Conservation (phyloP, 2,888 invertebrate genomes). For the Esperia sulphurella region DNA sequence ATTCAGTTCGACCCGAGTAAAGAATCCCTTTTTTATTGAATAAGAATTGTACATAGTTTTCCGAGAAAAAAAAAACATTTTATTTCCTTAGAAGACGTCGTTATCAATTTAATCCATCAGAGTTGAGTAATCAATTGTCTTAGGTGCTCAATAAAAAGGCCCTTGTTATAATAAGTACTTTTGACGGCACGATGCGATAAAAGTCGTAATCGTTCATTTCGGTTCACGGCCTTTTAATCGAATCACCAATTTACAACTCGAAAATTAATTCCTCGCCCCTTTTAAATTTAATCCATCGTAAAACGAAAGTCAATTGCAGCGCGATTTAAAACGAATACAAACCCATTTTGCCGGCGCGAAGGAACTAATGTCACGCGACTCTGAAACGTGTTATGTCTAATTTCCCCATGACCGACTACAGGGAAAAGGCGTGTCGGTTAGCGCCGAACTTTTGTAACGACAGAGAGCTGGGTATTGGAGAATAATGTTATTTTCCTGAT, state of each 20-base stretch:
- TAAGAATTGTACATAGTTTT: too few species aligned
- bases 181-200: too few species aligned
- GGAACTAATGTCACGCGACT: constrained; percentile 18
- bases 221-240: neutral
- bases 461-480: constrained; percentile 1
- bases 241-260: neutral
- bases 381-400: constrained; percentile 13
- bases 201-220: neutral
- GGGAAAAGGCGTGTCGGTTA: constrained; percentile 31
- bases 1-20: too few species aligned
- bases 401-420: constrained; percentile 26
- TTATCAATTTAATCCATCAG: too few species aligned
- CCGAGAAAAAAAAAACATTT: too few species aligned
- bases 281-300: constrained; percentile 1
- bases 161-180: too few species aligned
- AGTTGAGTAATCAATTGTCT: too few species aligned
- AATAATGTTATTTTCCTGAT: neutral
- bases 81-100: too few species aligned
- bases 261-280: neutral
- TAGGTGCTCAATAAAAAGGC: too few species aligned
- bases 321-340: constrained; percentile 1
- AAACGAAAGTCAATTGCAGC: neutral
- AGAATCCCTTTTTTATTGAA: too few species aligned
- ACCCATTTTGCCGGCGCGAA: constrained; percentile 1
- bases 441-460: constrained; percentile 11